These are phyloP conservation scores for Drosophila greeni DNA, from an alignment of 2,888 invertebrate genomes.

Conservation along the genomic window DNA sequence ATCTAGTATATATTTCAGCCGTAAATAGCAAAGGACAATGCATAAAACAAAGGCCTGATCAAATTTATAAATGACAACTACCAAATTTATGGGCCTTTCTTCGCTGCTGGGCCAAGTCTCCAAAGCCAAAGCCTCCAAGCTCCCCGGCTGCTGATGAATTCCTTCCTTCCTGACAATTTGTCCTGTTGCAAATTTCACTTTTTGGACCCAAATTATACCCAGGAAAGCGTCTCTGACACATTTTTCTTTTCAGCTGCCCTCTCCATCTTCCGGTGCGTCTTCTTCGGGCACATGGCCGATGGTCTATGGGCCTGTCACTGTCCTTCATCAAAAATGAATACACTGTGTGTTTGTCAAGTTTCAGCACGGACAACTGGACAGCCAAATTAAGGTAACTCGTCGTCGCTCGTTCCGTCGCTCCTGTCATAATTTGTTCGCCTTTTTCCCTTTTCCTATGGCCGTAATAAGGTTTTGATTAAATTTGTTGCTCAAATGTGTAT, in stretches of 20 bases:
- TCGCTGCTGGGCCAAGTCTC: slow-evolving; percentile 3
- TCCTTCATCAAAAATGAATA: slow-evolving; percentile 32
- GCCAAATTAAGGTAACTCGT: slow-evolving; percentile 23
- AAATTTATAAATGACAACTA: slow-evolving; percentile 69
- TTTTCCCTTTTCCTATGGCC: slow-evolving; percentile 14
- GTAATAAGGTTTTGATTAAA: slow-evolving; percentile 66
- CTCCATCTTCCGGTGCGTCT: not conserved
- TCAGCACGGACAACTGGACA: slow-evolving; percentile 15
- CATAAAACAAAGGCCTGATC: slow-evolving; percentile 60
- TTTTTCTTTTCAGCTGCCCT: slow-evolving; percentile 7
- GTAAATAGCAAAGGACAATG: slow-evolving; percentile 49
- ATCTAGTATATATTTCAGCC: slow-evolving; percentile 54
- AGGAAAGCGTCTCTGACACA: slow-evolving; percentile 16
- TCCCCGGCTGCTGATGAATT: slow-evolving; percentile 12
- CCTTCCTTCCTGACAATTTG: slow-evolving; percentile 28
- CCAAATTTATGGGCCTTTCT: slow-evolving; percentile 53
- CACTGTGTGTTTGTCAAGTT: slow-evolving; percentile 34
- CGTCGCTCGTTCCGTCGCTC: slow-evolving; percentile 10
- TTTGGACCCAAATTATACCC: slow-evolving; percentile 31
- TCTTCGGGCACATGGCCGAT: too few relatives aligned
- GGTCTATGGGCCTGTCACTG: slow-evolving; percentile 13
- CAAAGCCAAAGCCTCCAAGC: not conserved
- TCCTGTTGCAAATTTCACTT: slow-evolving; percentile 35
- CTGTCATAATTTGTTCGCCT: slow-evolving; percentile 29
- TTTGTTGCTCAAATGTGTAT: slow-evolving; percentile 53